Base-by-base conservation (phyloP, 2,888 invertebrate genomes). In the Laspeyria flexula region DNA sequence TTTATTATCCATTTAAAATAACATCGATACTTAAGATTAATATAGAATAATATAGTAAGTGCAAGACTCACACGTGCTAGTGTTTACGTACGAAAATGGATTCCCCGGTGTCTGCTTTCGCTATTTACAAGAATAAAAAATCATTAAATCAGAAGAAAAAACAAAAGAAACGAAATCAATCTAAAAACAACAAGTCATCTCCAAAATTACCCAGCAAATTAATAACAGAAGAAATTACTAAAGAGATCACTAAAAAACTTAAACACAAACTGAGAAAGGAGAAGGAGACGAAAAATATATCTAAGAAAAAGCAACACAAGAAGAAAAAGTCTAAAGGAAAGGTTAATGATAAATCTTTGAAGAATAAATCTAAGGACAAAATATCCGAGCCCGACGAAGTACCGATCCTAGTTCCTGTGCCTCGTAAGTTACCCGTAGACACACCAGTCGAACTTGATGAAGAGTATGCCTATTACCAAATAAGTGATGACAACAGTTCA, bases 51-150 rank as follows among this genome's bases (percentile, higher is more conserved):
- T n/a, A n/a, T n/a, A n/a, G n/a, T n/a, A n/a, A n/a, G n/a, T n/a
- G n/a, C n/a, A n/a, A n/a, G n/a, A n/a, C n/a, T n/a, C n/a, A n/a
- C n/a, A n/a, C n/a, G n/a, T n/a, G n/a, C n/a, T 21, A 21, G 5
- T 21, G 21, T 21, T 21, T 21, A 21, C 5, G 40, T 39, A 37
- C 11, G 6, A 50, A 50, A 53, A 89, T 88, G 89, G 85, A 90
- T 41, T 56, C 79, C 13, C 77, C 83, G n/a, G 71, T 88, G 12
- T 92, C 92, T 3, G 92, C 92, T 6, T 92, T 89, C 69, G 79
- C 88, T 30, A 73, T 87, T 13, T 92, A 92, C 61, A 87, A 77
- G 57, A 69, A 77, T 15, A 85, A 76, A 43, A 83, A 81, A 55
- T 73, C 77, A 47, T 59, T 71, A 55, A 75, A 73, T 47, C 76